Percentiles rank a stretch among this genome's conserved stretches.
These are phyloP conservation scores for Drosophila ambigua DNA, from an alignment of 1,140 invertebrate genomes.

Conservation along the genomic window DNA sequence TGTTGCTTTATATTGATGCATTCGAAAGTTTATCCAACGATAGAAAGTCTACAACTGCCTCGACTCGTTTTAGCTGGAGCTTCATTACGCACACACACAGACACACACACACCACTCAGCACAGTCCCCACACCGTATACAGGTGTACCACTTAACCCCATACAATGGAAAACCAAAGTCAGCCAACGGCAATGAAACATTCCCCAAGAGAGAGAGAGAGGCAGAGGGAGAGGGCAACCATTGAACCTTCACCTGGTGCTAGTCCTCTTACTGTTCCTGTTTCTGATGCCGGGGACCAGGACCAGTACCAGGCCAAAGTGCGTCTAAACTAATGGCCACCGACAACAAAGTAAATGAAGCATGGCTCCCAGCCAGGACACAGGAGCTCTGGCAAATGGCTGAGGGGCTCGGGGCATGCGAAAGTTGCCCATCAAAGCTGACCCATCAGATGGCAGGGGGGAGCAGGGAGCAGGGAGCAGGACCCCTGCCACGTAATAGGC, in stretches of 20 bases:
- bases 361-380: conserved; percentile 56
- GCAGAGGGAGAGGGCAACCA: no score
- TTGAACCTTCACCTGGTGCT: no score
- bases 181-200: conserved; percentile 27
- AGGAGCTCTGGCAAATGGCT: conserved; percentile 20
- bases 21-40: conserved; percentile 26
- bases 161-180: conserved; percentile 36
- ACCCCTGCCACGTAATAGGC: conserved; percentile 62
- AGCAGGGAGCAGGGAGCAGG: background rate
- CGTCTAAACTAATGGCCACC: conserved; percentile 77
- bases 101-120: background rate
- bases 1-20: conserved; percentile 48
- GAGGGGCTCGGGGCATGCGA: conserved; percentile 25
- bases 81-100: conserved; percentile 35
- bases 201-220: conserved; percentile 19
- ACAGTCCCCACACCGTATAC: background rate
- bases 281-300: background rate
- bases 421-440: conserved; percentile 11
- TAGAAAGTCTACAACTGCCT: background rate
- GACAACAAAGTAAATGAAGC: conserved; percentile 80
- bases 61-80: conserved; percentile 33
- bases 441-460: no score
- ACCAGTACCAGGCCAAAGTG: conserved; percentile 56
- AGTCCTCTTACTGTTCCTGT: background rate
- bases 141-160: conserved; percentile 36